phyloP scores from a whole-genome alignment of 2,113 vertebrate species.

The Silurus asotus region DNA sequence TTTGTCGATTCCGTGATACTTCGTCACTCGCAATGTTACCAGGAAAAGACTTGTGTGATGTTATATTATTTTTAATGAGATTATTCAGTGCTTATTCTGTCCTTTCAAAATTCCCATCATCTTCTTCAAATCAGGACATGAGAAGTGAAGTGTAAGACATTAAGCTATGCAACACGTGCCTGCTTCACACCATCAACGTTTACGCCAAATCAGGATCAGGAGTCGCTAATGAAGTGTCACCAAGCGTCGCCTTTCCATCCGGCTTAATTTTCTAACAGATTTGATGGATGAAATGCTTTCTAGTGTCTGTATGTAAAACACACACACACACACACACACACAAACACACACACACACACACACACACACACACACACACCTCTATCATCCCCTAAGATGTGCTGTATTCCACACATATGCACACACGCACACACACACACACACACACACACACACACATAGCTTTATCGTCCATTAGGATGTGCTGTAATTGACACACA shows the following conservation, averaged over 20 bases:
- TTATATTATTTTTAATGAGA: no score
- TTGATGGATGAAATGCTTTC: neutral
- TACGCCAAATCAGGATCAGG: constrained; percentile 54
- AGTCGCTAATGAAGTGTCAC: constrained; percentile 63
- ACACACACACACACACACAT: no score
- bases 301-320: no score
- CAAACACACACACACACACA: no score
- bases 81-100: neutral
- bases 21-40: neutral
- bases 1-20: neutral
- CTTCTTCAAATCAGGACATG: constrained; percentile 56
- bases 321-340: no score
- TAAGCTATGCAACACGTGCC: constrained; percentile 45
- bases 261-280: constrained; percentile 31
- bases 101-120: constrained; percentile 56
- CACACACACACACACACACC: no score
- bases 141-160: constrained; percentile 63
- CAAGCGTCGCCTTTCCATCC: constrained; percentile 56
- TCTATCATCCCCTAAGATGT: no score
- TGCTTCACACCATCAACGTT: constrained; percentile 53
- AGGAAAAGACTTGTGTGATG: neutral
- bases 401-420: no score
- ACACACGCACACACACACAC: no score
- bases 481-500: no score
- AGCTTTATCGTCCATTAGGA: no score